A percentile compares a stretch with the other conserved stretches of the same genome.
Conservation (phyloP, 2,113 vertebrate genomes). For the Varanus salvator region DNA sequence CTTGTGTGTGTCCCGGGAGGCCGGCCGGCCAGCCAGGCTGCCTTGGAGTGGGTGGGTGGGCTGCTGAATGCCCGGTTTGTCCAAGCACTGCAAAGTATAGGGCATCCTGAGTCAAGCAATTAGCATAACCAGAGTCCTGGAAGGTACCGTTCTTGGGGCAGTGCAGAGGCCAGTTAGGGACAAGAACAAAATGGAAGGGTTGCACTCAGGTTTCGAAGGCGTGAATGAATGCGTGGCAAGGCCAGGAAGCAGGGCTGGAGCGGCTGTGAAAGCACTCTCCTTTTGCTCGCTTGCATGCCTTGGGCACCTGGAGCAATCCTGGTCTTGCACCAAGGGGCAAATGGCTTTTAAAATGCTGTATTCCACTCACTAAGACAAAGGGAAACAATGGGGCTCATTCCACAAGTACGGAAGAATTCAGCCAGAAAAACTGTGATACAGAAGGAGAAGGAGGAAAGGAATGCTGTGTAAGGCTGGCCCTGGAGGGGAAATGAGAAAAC, state of each 20-base stretch:
- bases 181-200: conserved; percentile 26
- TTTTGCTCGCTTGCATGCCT: not conserved
- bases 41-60: conserved; percentile 3
- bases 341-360: not conserved
- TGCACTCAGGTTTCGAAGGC: not conserved
- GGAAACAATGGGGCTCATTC: not conserved
- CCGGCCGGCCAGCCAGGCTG: not conserved
- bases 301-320: not conserved
- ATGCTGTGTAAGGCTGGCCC: not conserved
- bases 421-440: not conserved
- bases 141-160: not conserved
- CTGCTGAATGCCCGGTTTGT: conserved; percentile 13
- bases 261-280: not conserved
- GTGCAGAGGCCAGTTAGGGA: conserved; percentile 9
- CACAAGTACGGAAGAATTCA: not conserved
- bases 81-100: not conserved
- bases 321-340: not conserved
- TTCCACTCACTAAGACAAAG: not conserved
- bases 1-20: conserved; percentile 1
- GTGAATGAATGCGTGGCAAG: not conserved
- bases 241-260: not conserved
- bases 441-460: not conserved
- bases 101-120: not conserved
- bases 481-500: not conserved
- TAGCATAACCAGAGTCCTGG: conserved; percentile 2